Percentiles rank a stretch among this genome's conserved stretches.
Evolutionary conservation across 64 coral and sea anemone species (phyloP).

Genomic region (Orbicella faveolata): DNA sequence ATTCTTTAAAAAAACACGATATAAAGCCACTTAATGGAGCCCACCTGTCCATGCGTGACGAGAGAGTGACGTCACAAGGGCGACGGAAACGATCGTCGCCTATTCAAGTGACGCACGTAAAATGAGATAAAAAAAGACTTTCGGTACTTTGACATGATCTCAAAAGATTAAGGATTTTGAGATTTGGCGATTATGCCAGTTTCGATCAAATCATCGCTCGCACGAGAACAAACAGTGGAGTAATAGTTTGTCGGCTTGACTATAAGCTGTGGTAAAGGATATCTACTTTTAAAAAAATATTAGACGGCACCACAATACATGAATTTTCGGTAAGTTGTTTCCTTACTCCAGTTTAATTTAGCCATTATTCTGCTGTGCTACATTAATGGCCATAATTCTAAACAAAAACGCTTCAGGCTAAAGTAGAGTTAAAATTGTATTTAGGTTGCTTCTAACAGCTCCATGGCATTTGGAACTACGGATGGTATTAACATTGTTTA

Average conservation of each 20-base stretch:
- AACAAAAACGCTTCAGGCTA: background rate
- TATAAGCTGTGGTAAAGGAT: background rate
- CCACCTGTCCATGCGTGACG: constrained; percentile 20
- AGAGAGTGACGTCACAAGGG: constrained; percentile 27
- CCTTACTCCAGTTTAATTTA: background rate
- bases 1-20: background rate
- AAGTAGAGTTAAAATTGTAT: background rate
- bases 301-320: background rate
- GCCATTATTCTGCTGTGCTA: background rate
- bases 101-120: constrained; percentile 31
- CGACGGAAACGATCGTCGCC: constrained; percentile 14
- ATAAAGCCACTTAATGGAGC: background rate
- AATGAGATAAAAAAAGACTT: background rate
- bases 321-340: constrained; percentile 24
- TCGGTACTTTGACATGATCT: background rate
- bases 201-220: background rate
- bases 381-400: background rate
- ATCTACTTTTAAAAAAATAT: background rate
- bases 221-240: background rate
- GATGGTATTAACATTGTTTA: background rate
- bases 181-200: background rate
- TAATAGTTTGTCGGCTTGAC: background rate
- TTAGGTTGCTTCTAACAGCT: background rate
- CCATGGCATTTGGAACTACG: background rate
- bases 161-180: background rate